phyloP scores from a whole-genome alignment of 2,113 vertebrate species.

The Rhabdornis inornatus region DNA sequence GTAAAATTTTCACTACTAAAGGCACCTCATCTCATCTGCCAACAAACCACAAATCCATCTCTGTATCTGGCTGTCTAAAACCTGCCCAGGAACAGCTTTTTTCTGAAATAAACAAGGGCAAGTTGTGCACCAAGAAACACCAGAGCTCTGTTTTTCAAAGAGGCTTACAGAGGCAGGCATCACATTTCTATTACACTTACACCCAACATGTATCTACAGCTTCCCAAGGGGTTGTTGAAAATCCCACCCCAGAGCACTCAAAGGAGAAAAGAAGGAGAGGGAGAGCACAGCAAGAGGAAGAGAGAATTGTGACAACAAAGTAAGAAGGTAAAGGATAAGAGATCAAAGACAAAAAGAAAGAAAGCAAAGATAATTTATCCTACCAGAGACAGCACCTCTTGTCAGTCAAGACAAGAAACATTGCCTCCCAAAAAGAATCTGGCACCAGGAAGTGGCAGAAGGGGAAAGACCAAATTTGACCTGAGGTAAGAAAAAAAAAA shows the following conservation, averaged over 20 bases:
- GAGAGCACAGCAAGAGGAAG: not conserved
- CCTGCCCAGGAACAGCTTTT: not conserved
- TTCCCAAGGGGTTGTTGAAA: not conserved
- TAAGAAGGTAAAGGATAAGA: not conserved
- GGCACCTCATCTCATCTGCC: not conserved
- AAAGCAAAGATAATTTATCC: slow-evolving; percentile 39
- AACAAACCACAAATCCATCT: not conserved
- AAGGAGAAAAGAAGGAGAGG: not conserved
- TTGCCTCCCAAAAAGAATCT: slow-evolving; percentile 60
- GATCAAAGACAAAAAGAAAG: slow-evolving; percentile 4
- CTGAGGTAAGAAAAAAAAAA: slow-evolving; percentile 27
- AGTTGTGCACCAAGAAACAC: not conserved
- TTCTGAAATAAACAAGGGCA: fast-evolving
- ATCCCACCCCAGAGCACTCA: not conserved
- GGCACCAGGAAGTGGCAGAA: slow-evolving; percentile 49
- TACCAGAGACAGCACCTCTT: slow-evolving; percentile 67
- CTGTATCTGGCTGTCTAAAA: not conserved
- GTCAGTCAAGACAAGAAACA: slow-evolving; percentile 66
- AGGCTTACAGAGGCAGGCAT: not conserved
- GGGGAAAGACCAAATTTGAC: slow-evolving; percentile 54
- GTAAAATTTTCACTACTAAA: not conserved
- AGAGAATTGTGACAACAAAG: not conserved
- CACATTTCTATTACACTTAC: not conserved
- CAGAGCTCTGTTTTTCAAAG: not conserved
- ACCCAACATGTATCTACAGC: not conserved